Conservation (phyloP, 2,797 vertebrate genomes). For the Pagetopsis macropterus region DNA sequence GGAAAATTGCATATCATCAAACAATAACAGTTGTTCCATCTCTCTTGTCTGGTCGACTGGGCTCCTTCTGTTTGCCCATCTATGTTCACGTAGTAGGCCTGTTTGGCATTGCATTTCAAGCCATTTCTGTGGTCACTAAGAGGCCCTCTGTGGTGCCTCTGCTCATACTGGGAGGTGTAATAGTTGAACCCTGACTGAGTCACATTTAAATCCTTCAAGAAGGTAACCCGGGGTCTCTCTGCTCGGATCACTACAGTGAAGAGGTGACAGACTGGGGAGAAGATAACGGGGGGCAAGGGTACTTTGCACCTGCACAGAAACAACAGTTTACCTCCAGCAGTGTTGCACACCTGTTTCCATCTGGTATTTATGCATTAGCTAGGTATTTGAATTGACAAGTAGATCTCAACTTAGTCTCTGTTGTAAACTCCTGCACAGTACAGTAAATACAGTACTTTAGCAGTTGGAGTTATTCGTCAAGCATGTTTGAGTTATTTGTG, state of each 20-base stretch:
- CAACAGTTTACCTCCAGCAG: background rate
- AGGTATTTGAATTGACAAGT: background rate
- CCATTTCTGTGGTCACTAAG: constrained; percentile 4
- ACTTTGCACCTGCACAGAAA: background rate
- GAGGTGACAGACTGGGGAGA: background rate
- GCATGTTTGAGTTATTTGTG: background rate
- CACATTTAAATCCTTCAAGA: constrained; percentile 19
- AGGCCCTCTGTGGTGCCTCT: background rate
- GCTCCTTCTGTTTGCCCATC: constrained; percentile 32
- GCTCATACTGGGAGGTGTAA: background rate
- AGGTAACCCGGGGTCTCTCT: background rate
- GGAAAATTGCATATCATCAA: constrained; percentile 70
- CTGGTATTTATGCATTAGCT: background rate
- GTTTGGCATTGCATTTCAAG: constrained; percentile 10
- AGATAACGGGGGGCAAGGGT: background rate
- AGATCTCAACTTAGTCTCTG: background rate
- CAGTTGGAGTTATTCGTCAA: background rate
- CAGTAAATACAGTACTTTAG: background rate
- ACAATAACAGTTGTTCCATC: constrained; percentile 64
- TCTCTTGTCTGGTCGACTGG: constrained; percentile 38
- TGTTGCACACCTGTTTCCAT: background rate
- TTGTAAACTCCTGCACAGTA: background rate
- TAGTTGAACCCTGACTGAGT: constrained; percentile 3
- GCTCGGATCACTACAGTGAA: background rate
- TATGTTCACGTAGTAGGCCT: constrained; percentile 21